Percentiles rank a stretch among this genome's conserved stretches.
Conservation (phyloP, 1,140 invertebrate genomes). For the Pseudomyrmex cubaensis region DNA sequence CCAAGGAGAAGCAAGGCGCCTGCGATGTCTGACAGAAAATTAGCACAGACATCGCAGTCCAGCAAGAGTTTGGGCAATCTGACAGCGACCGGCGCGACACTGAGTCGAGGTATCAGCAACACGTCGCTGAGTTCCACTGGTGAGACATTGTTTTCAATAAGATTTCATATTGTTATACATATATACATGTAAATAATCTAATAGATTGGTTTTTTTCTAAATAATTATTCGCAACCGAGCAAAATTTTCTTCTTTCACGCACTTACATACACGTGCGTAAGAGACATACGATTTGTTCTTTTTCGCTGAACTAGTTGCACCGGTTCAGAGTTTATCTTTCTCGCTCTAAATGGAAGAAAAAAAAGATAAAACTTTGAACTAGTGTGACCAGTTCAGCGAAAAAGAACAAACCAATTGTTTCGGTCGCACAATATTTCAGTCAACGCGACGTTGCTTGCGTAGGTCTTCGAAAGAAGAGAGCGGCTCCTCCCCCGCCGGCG, state of each 20-base stretch:
- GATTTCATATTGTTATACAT: no score
- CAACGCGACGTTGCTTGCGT: background rate
- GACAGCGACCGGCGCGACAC: conserved; percentile 61
- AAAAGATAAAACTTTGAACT: no score
- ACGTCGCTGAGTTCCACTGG: conserved; percentile 82
- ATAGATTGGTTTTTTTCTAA: no score
- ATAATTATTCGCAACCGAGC: background rate
- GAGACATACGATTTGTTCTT: no score
- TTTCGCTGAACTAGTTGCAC: no score
- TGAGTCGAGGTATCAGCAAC: conserved; percentile 81
- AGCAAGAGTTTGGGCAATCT: conserved; percentile 83
- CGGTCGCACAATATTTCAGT: background rate
- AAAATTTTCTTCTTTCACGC: background rate
- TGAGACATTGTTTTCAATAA: conserved; percentile 53
- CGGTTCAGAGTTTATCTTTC: no score
- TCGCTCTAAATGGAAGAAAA: no score
- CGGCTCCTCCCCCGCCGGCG: conserved; percentile 76
- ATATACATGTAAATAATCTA: background rate
- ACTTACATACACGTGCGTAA: no score
- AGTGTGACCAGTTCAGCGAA: no score
- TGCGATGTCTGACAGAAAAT: conserved; percentile 76
- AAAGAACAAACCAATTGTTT: no score
- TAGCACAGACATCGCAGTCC: conserved; percentile 80
- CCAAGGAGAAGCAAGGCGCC: conserved; percentile 78
- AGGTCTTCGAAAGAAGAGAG: conserved; percentile 82